Evolutionary conservation across 2,888 invertebrate species (phyloP).

Genomic region (Meteorus cinctellus): DNA sequence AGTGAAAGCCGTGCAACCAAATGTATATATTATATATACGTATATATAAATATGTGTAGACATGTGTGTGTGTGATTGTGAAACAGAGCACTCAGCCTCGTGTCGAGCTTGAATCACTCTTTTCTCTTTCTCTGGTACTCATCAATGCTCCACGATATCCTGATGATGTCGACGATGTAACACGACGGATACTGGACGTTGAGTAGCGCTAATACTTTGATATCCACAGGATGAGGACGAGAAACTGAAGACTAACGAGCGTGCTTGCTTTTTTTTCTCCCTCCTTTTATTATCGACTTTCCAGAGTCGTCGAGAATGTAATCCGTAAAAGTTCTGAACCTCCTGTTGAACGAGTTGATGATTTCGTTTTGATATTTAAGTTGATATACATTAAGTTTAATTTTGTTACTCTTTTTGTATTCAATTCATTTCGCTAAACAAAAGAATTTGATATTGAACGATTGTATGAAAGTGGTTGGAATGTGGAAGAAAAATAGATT

Average conservation of each 20-base stretch:
- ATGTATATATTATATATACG: not conserved
- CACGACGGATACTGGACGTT: conserved; percentile 52
- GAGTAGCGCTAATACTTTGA: conserved; percentile 52
- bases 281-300: conserved; percentile 1
- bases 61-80: conserved; percentile 1
- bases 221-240: conserved; percentile 36
- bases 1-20: conserved; percentile 54
- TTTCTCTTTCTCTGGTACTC: conserved; percentile 7
- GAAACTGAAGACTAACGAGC: conserved; percentile 28
- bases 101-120: not conserved
- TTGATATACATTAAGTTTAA: not conserved
- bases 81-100: conserved; percentile 14
- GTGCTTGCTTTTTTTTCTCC: not conserved
- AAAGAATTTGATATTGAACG: too few species aligned
- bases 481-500: too few species aligned
- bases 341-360: conserved; percentile 6
- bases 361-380: not conserved
- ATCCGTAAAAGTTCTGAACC: not conserved
- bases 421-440: too few species aligned
- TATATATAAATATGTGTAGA: not conserved
- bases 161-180: conserved; percentile 51
- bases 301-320: conserved; percentile 1
- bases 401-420: not conserved
- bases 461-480: not conserved
- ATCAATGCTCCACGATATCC: conserved; percentile 17